Conservation (phyloP, 2,888 invertebrate genomes). For the Coelopa pilipes region DNA sequence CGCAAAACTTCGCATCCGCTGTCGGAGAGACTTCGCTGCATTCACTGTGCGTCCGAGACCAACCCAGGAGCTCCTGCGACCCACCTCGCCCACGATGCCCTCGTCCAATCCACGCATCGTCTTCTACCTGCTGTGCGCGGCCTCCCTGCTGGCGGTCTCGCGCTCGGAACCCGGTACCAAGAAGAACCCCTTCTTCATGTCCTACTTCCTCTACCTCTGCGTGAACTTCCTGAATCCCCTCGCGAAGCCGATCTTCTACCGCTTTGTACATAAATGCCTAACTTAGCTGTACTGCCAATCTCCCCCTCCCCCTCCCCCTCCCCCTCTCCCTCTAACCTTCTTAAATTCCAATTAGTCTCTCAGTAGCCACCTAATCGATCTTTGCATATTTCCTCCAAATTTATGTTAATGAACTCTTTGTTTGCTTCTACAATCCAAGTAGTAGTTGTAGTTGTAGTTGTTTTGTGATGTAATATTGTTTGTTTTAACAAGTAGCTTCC, state of each 20-base stretch:
- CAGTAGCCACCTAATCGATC: background rate
- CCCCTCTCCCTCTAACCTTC: background rate
- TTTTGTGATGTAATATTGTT: slow-evolving; percentile 23
- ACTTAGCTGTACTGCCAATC: slow-evolving; percentile 42
- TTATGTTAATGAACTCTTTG: too few relatives aligned
- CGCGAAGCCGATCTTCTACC: slow-evolving; percentile 60
- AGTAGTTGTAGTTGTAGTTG: background rate
- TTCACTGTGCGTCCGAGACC: background rate
- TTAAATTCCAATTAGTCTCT: background rate
- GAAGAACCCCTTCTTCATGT: slow-evolving; percentile 52
- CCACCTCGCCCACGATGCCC: slow-evolving; percentile 41
- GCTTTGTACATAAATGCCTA: slow-evolving; percentile 57
- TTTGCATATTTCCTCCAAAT: too few relatives aligned
- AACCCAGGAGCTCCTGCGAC: background rate
- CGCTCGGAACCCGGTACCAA: slow-evolving; percentile 61
- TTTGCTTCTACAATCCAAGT: too few relatives aligned
- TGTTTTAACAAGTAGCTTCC: slow-evolving; percentile 24
- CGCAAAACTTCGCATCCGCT: background rate
- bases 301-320: too few relatives aligned
- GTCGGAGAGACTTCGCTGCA: background rate
- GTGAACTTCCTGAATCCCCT: slow-evolving; percentile 61
- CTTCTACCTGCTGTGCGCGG: slow-evolving; percentile 59
- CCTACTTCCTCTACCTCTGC: slow-evolving; percentile 60
- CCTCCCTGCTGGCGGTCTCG: slow-evolving; percentile 58
- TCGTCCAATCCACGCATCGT: slow-evolving; percentile 57